Conservation (phyloP, 2,113 vertebrate species). For the Delphinus delphis region DNA sequence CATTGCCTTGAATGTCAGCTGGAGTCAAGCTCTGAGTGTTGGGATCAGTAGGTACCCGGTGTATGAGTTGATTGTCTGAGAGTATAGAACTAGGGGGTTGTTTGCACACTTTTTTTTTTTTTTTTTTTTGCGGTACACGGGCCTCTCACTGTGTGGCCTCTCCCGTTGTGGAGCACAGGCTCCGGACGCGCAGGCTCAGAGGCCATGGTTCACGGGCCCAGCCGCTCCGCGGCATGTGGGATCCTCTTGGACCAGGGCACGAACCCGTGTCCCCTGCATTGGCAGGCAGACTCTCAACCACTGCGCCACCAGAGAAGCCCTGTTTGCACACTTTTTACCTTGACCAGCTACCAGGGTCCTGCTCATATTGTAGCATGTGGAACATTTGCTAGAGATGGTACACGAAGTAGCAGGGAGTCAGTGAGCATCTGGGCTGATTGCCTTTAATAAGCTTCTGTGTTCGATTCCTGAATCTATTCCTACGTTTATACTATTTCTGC, state of each 20-base stretch:
- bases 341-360: not conserved
- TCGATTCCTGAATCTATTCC: not conserved
- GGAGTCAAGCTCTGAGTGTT: not conserved
- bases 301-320: too few species aligned
- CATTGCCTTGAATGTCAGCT: not conserved
- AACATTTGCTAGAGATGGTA: not conserved
- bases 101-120: not conserved
- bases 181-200: too few species aligned
- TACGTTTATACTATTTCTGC: not conserved
- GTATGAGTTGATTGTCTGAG: not conserved
- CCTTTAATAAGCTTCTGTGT: not conserved
- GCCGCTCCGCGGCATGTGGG: too few species aligned
- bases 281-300: too few species aligned
- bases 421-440: not conserved
- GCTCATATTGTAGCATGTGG: not conserved
- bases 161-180: too few species aligned
- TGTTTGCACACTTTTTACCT: not conserved
- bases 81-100: not conserved
- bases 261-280: too few species aligned
- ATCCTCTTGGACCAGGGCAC: too few species aligned
- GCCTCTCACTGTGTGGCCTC: too few species aligned
- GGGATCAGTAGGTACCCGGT: not conserved
- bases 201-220: too few species aligned
- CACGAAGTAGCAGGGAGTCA: not conserved
- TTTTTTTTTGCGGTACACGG: too few species aligned